Evolutionary conservation across 1,140 invertebrate genomes (phyloP).

Genomic region (Drosophila pseudoananassae): DNA sequence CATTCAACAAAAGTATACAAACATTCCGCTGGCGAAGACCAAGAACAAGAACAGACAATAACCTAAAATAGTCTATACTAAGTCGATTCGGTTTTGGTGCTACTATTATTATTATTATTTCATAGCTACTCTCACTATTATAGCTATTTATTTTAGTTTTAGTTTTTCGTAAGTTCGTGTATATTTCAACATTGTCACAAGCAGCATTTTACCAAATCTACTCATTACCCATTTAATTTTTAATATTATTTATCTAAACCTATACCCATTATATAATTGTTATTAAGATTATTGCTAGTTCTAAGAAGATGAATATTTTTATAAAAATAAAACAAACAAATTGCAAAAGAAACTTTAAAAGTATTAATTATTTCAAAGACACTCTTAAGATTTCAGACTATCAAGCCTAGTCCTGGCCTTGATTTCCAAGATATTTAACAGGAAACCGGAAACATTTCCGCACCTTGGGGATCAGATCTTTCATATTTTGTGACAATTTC

Average conservation of each 20-base stretch:
- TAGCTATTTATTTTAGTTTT: slow-evolving; percentile 53
- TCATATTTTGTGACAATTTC: slow-evolving; percentile 45
- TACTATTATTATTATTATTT: slow-evolving; percentile 31
- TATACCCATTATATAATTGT: slow-evolving; percentile 44
- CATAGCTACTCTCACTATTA: background rate
- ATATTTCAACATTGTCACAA: slow-evolving; percentile 60
- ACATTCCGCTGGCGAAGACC: slow-evolving; percentile 81
- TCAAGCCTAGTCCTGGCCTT: background rate
- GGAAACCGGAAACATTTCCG: slow-evolving; percentile 29
- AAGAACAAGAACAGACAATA: slow-evolving; percentile 71
- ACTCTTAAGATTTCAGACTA: background rate
- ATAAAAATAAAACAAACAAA: slow-evolving; percentile 56
- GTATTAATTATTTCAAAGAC: background rate
- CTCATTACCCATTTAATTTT: slow-evolving; percentile 53
- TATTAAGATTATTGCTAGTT: slow-evolving; percentile 57
- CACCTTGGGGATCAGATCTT: background rate
- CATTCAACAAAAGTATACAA: background rate
- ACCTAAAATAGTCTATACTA: slow-evolving; percentile 23
- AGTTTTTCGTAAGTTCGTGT: slow-evolving; percentile 58
- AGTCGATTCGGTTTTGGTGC: slow-evolving; percentile 75
- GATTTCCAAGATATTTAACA: slow-evolving; percentile 14
- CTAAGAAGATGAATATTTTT: slow-evolving; percentile 46
- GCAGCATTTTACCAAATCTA: slow-evolving; percentile 75
- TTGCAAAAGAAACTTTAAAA: slow-evolving; percentile 24
- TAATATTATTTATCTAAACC: slow-evolving; percentile 41